Evolutionary conservation across 1,140 invertebrate species (phyloP).

Genomic region (Drosophila pandora): DNA sequence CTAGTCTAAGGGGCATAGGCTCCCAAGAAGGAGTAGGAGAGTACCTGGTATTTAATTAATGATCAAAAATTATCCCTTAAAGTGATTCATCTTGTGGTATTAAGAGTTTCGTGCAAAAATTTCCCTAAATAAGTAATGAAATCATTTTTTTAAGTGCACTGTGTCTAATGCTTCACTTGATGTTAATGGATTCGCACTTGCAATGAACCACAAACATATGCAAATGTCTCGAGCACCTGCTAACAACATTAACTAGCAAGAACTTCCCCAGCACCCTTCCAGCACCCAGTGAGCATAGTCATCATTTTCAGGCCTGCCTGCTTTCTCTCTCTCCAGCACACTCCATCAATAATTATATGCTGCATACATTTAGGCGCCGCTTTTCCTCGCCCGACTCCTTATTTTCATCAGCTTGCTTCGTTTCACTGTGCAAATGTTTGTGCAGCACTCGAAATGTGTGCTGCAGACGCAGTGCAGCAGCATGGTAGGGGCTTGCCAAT

Average conservation of each 20-base stretch:
- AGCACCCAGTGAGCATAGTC: conserved; percentile 31
- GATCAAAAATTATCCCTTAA: no score
- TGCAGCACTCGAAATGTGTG: conserved; percentile 67
- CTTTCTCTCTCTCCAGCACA: conserved; percentile 27
- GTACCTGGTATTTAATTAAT: no score
- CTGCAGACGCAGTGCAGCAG: conserved; percentile 36
- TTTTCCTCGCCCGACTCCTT: conserved; percentile 5
- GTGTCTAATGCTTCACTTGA: conserved; percentile 56
- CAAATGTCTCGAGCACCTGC: conserved; percentile 79
- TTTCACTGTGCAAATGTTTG: conserved; percentile 78
- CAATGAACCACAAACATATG: conserved; percentile 80
- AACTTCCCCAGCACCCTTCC: neutral
- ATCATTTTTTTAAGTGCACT: conserved; percentile 20
- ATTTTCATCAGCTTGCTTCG: conserved; percentile 45
- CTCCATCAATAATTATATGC: conserved; percentile 80
- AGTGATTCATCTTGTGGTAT: neutral
- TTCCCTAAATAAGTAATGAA: neutral
- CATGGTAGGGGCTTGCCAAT: neutral
- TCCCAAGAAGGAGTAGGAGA: no score
- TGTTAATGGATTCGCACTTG: conserved; percentile 80
- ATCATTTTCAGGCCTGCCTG: conserved; percentile 55
- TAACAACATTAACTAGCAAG: conserved; percentile 78
- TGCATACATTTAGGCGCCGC: conserved; percentile 70
- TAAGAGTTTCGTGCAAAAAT: neutral
- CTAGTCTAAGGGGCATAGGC: no score